phyloP scores from a whole-genome alignment of 2,113 vertebrate genomes.

The Aldabrachelys gigantea region DNA sequence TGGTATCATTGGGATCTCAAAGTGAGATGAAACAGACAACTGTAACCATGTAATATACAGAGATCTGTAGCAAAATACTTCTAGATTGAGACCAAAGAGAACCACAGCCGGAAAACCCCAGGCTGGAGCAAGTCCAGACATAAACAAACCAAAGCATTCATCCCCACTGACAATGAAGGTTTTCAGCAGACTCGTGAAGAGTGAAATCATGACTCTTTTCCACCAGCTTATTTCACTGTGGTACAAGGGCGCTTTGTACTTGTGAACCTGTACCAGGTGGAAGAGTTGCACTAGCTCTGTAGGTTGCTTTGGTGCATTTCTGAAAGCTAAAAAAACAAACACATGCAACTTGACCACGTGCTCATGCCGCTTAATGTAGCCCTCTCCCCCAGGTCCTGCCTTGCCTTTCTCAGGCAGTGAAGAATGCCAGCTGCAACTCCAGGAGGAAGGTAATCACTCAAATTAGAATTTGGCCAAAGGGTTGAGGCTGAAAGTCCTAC shows the following conservation, averaged over 20 bases:
- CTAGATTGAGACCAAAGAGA: neutral
- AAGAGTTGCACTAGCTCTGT: neutral
- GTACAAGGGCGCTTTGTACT: neutral
- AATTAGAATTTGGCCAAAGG: neutral
- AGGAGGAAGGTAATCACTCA: neutral
- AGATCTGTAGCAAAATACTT: neutral
- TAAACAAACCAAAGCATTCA: neutral
- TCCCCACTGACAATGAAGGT: neutral
- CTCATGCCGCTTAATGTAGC: neutral
- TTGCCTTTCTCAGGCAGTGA: neutral
- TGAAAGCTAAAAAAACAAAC: neutral
- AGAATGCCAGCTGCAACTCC: neutral
- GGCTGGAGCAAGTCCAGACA: neutral
- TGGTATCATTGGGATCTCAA: neutral
- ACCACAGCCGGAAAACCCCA: neutral
- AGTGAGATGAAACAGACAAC: constrained; percentile 26
- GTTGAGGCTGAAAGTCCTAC: neutral
- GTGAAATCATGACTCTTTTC: neutral
- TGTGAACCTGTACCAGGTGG: neutral
- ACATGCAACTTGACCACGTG: neutral
- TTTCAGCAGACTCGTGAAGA: neutral
- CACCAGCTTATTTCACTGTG: neutral
- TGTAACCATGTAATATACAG: neutral
- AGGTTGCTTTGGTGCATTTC: neutral
- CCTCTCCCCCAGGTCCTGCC: neutral